Evolutionary conservation across 1,140 invertebrate species (phyloP), one percentile per base, ranked within the genome.

Genomic region (Drosophila bocki): DNA sequence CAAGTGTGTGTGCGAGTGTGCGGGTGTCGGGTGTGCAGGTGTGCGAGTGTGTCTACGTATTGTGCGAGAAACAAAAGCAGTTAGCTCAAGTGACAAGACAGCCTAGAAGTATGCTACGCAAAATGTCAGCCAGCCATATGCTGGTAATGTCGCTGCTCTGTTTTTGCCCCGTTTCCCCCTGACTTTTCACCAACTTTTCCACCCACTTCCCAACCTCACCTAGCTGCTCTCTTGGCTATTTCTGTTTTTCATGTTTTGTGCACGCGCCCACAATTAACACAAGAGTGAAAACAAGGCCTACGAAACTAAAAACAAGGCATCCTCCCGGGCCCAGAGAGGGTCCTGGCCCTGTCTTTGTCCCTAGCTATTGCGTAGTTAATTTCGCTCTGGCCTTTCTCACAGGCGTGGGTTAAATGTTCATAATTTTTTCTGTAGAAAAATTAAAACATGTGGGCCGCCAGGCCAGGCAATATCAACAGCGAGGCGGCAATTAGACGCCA

Each of bases 91-190:
- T 75, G 41, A 37, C 45, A 70, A 15, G 53, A 6, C 35, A 62
- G 64, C 54, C 53, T 7, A 67, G 47, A 75, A 87, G 61, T 64
- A 69, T 86, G 82, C 78, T 81, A 67, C 44, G 64, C 8, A 57
- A 83, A 80, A 65, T 65, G 64, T 56, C 62, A 72, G 82, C 80
- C 62, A 72, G 86, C 80, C 84, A 87, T 87, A 87, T 87, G 84
- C 80, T 51, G 61, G 17, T 35, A 44, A 44, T 71, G 67, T 35
- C 33, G 19, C 42, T 15, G 61, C 61, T 50, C 41, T 35, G 29
- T 35, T 62, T 48, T 53, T 29, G 17, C 53, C 32, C 39, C 54
- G 35, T 59, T 51, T 33, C 42, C 32, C 32, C 44, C 57, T 56
- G 33, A n/a, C 33, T 54, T 65, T 41, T 35, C n/a, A 9, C 29